phyloP scores from a whole-genome alignment of 2,888 invertebrate genomes.

The Strigamia transsilvanica region DNA sequence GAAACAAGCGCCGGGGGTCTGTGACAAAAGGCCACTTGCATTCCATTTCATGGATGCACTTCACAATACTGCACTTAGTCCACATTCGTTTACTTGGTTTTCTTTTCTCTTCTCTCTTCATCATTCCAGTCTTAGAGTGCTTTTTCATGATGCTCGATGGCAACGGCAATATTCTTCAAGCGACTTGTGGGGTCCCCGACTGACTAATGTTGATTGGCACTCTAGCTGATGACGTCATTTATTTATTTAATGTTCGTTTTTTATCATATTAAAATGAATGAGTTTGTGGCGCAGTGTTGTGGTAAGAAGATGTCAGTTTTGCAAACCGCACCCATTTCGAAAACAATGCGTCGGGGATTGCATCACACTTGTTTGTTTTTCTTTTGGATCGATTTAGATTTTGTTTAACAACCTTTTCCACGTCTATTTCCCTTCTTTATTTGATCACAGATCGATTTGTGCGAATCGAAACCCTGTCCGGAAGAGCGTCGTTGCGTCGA shows the following conservation, averaged over 20 bases:
- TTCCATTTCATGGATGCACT: slow-evolving; percentile 41
- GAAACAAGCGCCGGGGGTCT: background rate
- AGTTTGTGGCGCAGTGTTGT: background rate
- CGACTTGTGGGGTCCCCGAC: background rate
- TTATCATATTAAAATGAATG: background rate
- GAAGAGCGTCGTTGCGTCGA: slow-evolving; percentile 75
- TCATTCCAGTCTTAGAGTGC: slow-evolving; percentile 4
- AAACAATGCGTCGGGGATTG: background rate
- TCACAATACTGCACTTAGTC: slow-evolving; percentile 24
- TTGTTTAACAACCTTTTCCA: background rate
- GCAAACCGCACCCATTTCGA: slow-evolving; percentile 3
- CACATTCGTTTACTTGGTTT: background rate
- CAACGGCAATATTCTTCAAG: slow-evolving; percentile 28
- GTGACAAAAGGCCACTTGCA: slow-evolving; percentile 23
- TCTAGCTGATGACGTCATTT: slow-evolving; percentile 34
- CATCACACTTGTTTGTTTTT: background rate
- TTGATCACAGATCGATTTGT: slow-evolving; percentile 61
- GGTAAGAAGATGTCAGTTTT: background rate
- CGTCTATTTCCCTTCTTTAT: background rate
- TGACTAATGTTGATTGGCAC: slow-evolving; percentile 48
- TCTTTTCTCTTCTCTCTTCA: background rate
- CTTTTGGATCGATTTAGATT: slow-evolving; percentile 12
- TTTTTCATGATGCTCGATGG: slow-evolving; percentile 39
- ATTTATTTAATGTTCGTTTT: background rate
- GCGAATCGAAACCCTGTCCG: slow-evolving; percentile 74